Evolutionary conservation across 2,113 vertebrate species (phyloP).

Genomic region (Ptyas mucosa): DNA sequence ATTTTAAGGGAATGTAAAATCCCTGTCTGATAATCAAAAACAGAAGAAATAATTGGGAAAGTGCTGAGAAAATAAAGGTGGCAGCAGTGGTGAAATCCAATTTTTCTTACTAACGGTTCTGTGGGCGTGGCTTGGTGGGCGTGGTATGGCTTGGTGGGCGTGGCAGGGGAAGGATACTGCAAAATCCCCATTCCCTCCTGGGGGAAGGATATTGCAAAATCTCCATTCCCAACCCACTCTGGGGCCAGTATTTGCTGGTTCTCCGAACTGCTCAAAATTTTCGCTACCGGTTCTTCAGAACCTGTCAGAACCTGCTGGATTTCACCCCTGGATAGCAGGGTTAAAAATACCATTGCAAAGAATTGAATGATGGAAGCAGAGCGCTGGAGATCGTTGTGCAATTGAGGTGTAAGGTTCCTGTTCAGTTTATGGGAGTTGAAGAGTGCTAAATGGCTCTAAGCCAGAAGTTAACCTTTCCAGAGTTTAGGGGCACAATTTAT

Average conservation of each 20-base stretch:
- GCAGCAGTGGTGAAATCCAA: no score
- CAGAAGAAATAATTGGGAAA: background rate
- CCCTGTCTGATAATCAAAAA: slow-evolving; percentile 42
- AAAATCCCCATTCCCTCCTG: no score
- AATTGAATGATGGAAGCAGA: slow-evolving; percentile 37
- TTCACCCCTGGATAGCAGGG: slow-evolving; percentile 8
- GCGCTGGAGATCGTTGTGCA: slow-evolving; percentile 30
- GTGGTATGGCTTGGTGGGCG: no score
- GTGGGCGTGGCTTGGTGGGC: no score
- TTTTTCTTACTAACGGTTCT: no score
- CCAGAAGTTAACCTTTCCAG: background rate
- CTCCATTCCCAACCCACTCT: no score
- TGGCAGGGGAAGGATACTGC: no score
- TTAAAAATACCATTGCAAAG: slow-evolving; percentile 34
- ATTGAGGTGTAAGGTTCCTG: fast-evolving
- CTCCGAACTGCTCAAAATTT: no score
- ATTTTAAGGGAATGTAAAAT: slow-evolving; percentile 16
- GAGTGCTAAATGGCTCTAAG: background rate
- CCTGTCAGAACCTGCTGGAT: no score
- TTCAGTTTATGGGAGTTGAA: fast-evolving
- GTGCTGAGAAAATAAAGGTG: slow-evolving; percentile 41
- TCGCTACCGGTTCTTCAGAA: no score
- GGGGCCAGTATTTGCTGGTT: no score
- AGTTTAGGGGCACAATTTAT: background rate
- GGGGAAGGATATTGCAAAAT: no score